A percentile compares a stretch with the other conserved stretches of the same genome.
phyloP scores from a whole-genome alignment of 2,113 vertebrate species.

The Halichoeres trimaculatus region DNA sequence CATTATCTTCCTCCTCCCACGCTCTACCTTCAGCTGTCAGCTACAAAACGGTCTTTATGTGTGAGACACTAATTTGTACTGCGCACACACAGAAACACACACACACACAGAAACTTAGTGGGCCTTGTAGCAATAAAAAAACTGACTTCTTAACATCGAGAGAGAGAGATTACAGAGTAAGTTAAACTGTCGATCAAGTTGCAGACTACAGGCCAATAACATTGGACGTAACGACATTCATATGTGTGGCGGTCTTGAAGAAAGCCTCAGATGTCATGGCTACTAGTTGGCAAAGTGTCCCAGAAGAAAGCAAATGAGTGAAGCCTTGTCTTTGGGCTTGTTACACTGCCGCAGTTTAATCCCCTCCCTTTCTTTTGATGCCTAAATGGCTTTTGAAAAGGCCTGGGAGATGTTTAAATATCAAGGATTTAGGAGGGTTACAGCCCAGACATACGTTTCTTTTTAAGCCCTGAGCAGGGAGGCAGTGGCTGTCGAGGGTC shows the following conservation, averaged over 20 bases:
- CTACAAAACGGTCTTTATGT: conserved; percentile 18
- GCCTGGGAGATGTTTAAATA: conserved; percentile 68
- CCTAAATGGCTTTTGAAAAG: conserved; percentile 64
- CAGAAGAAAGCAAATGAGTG: conserved; percentile 50
- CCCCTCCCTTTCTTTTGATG: conserved; percentile 60
- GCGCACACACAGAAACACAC: conserved; percentile 31
- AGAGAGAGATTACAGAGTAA: conserved; percentile 30
- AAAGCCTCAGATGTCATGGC: conserved; percentile 55
- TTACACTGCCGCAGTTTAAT: conserved; percentile 56
- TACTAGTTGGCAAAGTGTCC: conserved; percentile 57
- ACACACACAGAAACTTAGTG: conserved; percentile 6
- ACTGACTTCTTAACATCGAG: conserved; percentile 10
- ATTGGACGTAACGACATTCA: conserved; percentile 52
- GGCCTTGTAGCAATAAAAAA: conserved; percentile 34
- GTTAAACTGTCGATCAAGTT: conserved; percentile 47
- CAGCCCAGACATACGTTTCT: conserved; percentile 63
- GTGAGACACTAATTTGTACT: conserved; percentile 49
- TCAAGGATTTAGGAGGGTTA: conserved; percentile 41
- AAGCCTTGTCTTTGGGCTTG: conserved; percentile 54
- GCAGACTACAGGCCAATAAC: conserved; percentile 52
- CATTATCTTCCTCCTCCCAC: conserved; percentile 37
- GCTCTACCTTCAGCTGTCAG: background rate
- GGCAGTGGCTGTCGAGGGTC: conserved; percentile 16
- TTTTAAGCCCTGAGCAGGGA: conserved; percentile 43
- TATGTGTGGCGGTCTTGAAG: conserved; percentile 47